Conservation (phyloP, 1,140 invertebrate genomes). For the Mylabris phalerata region DNA sequence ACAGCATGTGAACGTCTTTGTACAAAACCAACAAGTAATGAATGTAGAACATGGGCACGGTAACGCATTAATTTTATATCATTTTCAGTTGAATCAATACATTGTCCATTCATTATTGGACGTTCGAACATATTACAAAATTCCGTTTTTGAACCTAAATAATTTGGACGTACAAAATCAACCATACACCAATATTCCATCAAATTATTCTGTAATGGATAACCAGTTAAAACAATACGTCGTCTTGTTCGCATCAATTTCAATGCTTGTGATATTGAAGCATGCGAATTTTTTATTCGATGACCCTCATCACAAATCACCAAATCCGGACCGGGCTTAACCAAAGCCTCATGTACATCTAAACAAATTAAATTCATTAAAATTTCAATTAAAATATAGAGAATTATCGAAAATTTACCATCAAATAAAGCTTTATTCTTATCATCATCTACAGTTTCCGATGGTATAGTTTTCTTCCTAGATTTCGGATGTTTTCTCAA, state of each 20-base stretch:
- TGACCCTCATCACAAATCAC: conserved; percentile 96
- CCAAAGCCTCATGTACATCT: conserved; percentile 81
- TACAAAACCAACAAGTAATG: conserved; percentile 84
- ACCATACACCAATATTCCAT: conserved; percentile 97
- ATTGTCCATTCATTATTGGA: conserved; percentile 92
- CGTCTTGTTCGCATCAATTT: conserved; percentile 88
- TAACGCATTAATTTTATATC: conserved; percentile 80
- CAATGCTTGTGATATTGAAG: conserved; percentile 84
- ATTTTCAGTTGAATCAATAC: conserved; percentile 84
- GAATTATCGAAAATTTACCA: conserved; percentile 45
- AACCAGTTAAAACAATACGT: conserved; percentile 86
- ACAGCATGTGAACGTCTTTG: conserved; percentile 86
- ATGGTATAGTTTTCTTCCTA: conserved; percentile 42
- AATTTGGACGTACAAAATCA: conserved; percentile 91
- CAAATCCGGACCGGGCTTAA: conserved; percentile 88
- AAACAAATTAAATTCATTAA: conserved; percentile 24
- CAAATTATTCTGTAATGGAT: conserved; percentile 94
- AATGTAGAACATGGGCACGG: conserved; percentile 83
- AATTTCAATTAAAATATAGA: neutral
- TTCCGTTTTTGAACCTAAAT: conserved; percentile 82
- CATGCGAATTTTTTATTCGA: conserved; percentile 92
- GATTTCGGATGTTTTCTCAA: conserved; percentile 64
- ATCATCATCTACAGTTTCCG: conserved; percentile 58
- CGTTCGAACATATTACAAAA: conserved; percentile 95
- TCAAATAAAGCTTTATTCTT: conserved; percentile 80